Percentiles rank a stretch among this genome's conserved stretches.
Conservation (phyloP, 2,797 vertebrate genomes). For the Helostoma temminkii region DNA sequence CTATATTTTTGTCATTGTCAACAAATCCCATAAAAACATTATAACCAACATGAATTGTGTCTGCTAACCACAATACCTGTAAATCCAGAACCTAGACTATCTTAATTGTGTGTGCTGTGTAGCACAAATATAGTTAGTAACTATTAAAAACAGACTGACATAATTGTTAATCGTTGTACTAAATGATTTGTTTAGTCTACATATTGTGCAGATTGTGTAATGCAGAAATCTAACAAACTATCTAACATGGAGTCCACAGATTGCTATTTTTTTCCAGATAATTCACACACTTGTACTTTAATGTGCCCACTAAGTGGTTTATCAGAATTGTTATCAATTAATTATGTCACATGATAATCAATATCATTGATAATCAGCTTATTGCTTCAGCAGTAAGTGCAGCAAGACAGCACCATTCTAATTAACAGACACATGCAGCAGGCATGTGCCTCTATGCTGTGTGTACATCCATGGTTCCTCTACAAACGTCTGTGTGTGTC, state of each 20-base stretch:
- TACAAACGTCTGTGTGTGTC: constrained; percentile 6
- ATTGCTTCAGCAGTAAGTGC: neutral
- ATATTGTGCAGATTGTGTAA: neutral
- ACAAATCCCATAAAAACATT: no score
- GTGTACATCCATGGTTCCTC: constrained; percentile 15
- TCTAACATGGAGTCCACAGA: neutral
- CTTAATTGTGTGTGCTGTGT: neutral
- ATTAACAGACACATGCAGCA: constrained; percentile 23
- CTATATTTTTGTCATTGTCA: no score
- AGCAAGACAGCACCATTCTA: neutral
- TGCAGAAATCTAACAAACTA: neutral
- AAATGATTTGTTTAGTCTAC: neutral
- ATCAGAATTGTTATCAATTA: neutral
- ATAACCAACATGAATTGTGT: no score
- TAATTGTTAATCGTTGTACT: neutral
- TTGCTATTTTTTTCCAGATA: neutral
- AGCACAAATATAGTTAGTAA: no score
- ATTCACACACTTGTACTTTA: no score
- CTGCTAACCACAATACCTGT: no score
- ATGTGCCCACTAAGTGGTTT: neutral
- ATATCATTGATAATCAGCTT: constrained; percentile 1
- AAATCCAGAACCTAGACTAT: neutral
- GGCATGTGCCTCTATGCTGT: constrained; percentile 17
- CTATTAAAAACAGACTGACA: no score
- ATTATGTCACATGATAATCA: neutral